Conservation (phyloP, 2,888 invertebrate genomes). For the Cantharis lateralis region DNA sequence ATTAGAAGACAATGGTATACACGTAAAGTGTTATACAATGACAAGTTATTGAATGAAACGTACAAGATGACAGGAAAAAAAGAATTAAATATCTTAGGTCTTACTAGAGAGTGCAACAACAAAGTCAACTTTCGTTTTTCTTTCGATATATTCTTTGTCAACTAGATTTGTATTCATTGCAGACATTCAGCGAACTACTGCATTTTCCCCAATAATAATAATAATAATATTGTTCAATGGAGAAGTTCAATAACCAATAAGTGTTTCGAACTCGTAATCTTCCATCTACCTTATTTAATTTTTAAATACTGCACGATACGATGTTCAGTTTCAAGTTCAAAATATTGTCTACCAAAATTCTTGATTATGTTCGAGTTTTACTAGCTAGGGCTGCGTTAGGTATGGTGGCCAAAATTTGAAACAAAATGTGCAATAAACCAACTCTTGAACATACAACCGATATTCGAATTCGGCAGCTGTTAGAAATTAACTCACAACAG, state of each 20-base stretch:
- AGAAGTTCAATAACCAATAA: neutral
- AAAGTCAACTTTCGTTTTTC: neutral
- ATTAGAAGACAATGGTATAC: neutral
- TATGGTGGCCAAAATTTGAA: no score
- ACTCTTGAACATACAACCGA: no score
- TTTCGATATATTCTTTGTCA: neutral
- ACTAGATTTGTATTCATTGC: neutral
- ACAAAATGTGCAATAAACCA: no score
- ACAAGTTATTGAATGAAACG: neutral
- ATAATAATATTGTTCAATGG: neutral
- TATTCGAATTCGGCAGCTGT: no score
- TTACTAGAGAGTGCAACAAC: neutral
- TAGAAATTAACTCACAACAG: no score
- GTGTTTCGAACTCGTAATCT: neutral
- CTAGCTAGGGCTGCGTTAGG: no score
- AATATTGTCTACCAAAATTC: no score
- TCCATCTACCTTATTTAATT: neutral
- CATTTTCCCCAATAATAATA: neutral
- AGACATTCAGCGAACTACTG: neutral
- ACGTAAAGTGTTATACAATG: neutral
- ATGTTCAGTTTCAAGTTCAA: no score
- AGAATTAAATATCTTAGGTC: neutral
- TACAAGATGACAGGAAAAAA: neutral
- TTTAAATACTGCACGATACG: neutral
- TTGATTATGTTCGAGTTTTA: no score